These are phyloP conservation scores for Sphyrna mokarran DNA, from an alignment of 2,113 vertebrate species.

Conservation along the genomic window DNA sequence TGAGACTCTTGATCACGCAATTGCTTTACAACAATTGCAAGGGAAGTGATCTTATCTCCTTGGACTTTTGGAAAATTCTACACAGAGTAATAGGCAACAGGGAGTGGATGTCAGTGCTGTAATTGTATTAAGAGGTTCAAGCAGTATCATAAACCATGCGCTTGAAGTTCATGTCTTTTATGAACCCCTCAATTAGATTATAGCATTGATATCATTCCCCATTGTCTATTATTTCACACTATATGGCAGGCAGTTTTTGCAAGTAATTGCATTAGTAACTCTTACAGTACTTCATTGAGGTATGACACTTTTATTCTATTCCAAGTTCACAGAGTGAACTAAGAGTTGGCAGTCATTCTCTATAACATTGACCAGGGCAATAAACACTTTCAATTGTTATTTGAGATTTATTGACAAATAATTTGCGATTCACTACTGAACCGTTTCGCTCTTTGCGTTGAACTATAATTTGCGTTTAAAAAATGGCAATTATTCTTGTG, in stretches of 20 bases:
- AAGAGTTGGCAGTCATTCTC: background rate
- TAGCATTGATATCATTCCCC: background rate
- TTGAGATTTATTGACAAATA: background rate
- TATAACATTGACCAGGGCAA: background rate
- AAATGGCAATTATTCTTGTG: background rate
- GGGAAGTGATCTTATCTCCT: background rate
- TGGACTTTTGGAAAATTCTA: background rate
- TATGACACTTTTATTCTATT: background rate
- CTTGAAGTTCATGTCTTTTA: background rate
- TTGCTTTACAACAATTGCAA: background rate
- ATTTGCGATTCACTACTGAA: background rate
- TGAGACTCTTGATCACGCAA: background rate
- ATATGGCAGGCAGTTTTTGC: background rate
- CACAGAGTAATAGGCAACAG: background rate
- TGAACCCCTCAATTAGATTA: background rate
- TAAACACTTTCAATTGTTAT: background rate
- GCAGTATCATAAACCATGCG: background rate
- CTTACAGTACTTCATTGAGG: background rate
- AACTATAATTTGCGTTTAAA: background rate
- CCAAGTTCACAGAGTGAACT: background rate
- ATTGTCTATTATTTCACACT: background rate
- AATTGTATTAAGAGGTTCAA: constrained; percentile 2
- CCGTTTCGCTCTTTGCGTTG: background rate
- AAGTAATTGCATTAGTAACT: background rate
- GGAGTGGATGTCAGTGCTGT: background rate